These are phyloP conservation scores for Pemphredon lugubris DNA, from an alignment of 2,888 invertebrate species.

Conservation along the genomic window DNA sequence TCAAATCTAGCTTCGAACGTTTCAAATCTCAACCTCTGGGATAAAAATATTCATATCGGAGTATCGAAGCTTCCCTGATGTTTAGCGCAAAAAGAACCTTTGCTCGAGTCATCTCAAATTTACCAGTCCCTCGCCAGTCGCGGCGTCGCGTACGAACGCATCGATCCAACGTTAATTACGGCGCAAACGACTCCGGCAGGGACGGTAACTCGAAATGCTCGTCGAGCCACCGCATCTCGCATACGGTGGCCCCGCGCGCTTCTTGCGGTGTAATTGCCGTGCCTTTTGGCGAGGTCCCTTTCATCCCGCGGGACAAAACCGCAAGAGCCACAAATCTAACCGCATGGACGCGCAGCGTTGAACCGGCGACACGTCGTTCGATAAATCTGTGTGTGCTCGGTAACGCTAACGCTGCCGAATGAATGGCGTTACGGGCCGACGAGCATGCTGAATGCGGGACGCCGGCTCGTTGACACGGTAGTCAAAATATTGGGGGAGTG, in stretches of 20 bases:
- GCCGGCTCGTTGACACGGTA: slow-evolving; percentile 77
- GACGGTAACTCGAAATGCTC: slow-evolving; percentile 21
- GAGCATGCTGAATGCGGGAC: slow-evolving; percentile 76
- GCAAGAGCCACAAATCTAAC: slow-evolving; percentile 79
- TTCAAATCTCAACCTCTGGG: too few relatives aligned
- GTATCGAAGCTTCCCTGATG: too few relatives aligned
- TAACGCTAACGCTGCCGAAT: slow-evolving; percentile 68
- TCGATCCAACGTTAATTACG: too few relatives aligned
- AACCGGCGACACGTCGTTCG: slow-evolving; percentile 77
- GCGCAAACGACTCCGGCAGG: slow-evolving; percentile 19
- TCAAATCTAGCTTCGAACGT: too few relatives aligned
- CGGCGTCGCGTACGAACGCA: not conserved
- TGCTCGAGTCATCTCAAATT: too few relatives aligned
- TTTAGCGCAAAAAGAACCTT: too few relatives aligned
- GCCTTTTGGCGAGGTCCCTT: slow-evolving; percentile 56
- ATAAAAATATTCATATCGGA: too few relatives aligned
- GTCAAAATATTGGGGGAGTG: slow-evolving; percentile 81
- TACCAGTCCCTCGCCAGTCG: too few relatives aligned
- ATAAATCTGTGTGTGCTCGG: slow-evolving; percentile 76
- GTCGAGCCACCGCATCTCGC: not conserved
- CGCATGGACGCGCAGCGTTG: slow-evolving; percentile 72
- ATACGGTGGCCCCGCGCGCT: slow-evolving; percentile 37
- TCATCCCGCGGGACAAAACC: slow-evolving; percentile 73
- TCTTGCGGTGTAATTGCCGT: slow-evolving; percentile 50
- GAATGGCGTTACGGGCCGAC: slow-evolving; percentile 79